phyloP scores from a whole-genome alignment of 2,888 invertebrate genomes.

The Koerneria pararmatus region DNA sequence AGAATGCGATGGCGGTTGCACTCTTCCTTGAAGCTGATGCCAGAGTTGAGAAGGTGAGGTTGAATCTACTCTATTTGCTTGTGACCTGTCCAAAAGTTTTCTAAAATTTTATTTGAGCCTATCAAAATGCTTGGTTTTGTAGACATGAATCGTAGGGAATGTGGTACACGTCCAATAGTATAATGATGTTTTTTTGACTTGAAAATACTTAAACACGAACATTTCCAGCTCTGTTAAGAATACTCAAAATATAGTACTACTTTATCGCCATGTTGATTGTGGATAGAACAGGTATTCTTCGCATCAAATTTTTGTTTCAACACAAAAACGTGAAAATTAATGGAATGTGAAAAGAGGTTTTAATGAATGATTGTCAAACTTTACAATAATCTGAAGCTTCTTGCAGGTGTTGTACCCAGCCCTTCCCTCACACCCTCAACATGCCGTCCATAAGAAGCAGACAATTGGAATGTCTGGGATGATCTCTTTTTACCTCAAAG shows the following conservation, averaged over 20 bases:
- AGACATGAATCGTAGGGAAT: no score
- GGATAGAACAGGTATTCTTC: neutral
- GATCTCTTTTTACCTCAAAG: slow-evolving; percentile 81
- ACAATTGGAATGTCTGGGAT: slow-evolving; percentile 83
- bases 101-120: neutral
- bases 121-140: no score
- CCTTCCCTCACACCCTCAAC: slow-evolving; percentile 80
- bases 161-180: no score
- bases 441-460: slow-evolving; percentile 76
- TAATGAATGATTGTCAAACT: no score
- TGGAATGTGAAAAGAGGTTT: no score
- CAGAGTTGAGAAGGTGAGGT: slow-evolving; percentile 72
- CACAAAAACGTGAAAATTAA: neutral
- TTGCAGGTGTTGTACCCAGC: slow-evolving; percentile 63
- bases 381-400: neutral
- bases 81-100: neutral
- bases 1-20: slow-evolving; percentile 75
- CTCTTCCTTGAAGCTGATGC: slow-evolving; percentile 78
- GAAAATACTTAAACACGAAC: no score
- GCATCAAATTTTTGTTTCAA: no score
- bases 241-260: neutral
- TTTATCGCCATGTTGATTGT: slow-evolving; percentile 15
- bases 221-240: no score
- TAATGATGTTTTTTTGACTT: no score
- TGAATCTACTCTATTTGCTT: neutral